phyloP scores from a whole-genome alignment of 2,113 vertebrate genomes.

The Ramphastos sulfuratus region DNA sequence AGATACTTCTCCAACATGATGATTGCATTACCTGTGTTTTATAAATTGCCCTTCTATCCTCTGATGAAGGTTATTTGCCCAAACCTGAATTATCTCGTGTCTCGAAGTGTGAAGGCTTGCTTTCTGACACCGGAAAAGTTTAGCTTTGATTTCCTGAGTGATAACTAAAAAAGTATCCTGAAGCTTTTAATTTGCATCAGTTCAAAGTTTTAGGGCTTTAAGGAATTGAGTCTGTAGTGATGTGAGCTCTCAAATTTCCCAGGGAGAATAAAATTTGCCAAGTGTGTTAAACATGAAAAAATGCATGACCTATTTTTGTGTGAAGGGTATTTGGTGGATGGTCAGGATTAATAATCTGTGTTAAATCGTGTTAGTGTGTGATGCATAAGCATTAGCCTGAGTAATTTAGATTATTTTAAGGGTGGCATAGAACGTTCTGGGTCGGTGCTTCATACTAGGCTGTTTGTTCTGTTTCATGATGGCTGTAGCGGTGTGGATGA shows the following conservation, averaged over 20 bases:
- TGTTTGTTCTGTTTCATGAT: neutral
- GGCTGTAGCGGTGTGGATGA: neutral
- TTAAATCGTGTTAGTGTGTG: neutral
- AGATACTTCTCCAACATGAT: neutral
- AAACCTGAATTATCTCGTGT: neutral
- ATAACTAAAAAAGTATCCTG: neutral
- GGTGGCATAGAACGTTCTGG: neutral
- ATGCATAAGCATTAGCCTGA: neutral
- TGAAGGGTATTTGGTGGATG: neutral
- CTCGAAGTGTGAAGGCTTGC: neutral
- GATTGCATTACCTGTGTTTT: rapidly evolving
- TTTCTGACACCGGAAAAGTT: neutral
- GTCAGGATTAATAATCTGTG: neutral
- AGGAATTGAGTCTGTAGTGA: neutral
- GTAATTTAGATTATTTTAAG: constrained; percentile 33
- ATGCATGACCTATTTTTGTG: neutral
- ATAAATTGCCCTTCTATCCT: neutral
- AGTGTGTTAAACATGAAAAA: constrained; percentile 1
- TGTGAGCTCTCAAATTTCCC: neutral
- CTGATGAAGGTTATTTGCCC: neutral
- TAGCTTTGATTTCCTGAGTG: neutral
- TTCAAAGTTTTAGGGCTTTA: neutral
- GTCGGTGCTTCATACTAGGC: neutral
- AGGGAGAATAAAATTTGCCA: neutral
- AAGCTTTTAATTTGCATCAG: neutral